Base-by-base conservation (phyloP, 1,140 invertebrate species). In the Idris sp. region DNA sequence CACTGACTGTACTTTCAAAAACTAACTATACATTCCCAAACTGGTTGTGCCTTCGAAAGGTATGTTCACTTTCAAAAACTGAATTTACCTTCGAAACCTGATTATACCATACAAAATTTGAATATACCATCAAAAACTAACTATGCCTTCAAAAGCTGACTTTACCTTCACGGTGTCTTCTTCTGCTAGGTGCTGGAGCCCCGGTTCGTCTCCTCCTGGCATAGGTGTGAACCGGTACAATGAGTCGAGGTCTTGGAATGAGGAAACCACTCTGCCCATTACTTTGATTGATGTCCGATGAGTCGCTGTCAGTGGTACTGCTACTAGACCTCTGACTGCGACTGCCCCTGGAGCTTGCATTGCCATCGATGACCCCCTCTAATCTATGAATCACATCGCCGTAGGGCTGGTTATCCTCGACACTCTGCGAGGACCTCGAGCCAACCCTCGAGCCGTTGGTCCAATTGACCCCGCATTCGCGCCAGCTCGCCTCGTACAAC, bases 171-270 rank as follows among this genome's bases (percentile, higher is more conserved):
- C 80, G 78, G 22, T 81, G 79, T 36, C 78, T 79, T 75, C 78
- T 80, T 40, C 74, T 83, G 16, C 22, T 65, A 1, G 81, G 77
- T 4, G 81, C 77, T 11, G 84, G 82, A 14, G 82, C 84, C 11
- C 94, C 94, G n/a, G 94, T 95, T 54, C 93, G 89, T 46, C 94
- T 88, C 56, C 93, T 87, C 41, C 91, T 91, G 18, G 93, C 94
- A 83, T 95, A 95, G 1, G 94, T 94, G 87, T 96, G 94, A 49
- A 95, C 93, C 35, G 94, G 94, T 48, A 95, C 94, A 77, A 96
- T 94, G 56, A 96, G 89, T 80, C 94, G 92, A 9, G 94, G 94
- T 77, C 94, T 87, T 0, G 94, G 94, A 83, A 96, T 95, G 31
- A 90, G 89, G 85, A 95, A 95, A 68, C 93, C 92, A 54, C 71